Base-by-base conservation (phyloP, 1,140 invertebrate species). In the Homarus americanus region DNA sequence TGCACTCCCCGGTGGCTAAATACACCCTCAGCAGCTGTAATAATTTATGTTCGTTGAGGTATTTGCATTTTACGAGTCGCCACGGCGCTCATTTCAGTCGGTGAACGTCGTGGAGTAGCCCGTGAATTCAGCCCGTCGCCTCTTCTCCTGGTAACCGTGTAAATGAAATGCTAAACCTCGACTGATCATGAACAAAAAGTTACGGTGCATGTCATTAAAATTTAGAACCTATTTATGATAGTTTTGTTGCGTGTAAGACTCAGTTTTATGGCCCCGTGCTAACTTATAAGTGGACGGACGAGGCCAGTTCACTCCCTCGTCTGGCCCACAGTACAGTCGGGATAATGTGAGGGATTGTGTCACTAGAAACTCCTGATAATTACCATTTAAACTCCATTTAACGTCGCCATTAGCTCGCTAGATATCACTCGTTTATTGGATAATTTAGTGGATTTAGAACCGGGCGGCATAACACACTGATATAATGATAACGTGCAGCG, bases 221-320 rank as follows among this genome's bases (percentile, higher is more conserved):
- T 90, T 90, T 90, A 90, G 78, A 90, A 69, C 44, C 79, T 90
- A 90, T 90, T 90, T 90, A 90, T 90, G 87, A 90, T 90, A 90
- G 87, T 90, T 90, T 90, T 90, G 87, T 82, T 82, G 87, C 87
- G 87, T 90, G 87, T 90, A 90, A 82, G 87, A 82, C 87, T 82
- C 87, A 41, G 79, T 90, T 90, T 90, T 90, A 90, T 83, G 76
- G 44, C 79, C 63, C 41, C 66, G 63, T 76, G 79, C 79, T 17
- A 90, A 90, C 66, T 75, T 83, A 34, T 82, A 82, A 90, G 80
- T 75, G 87, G 66, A n/a, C n/a, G 69, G 12, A 40, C n/a, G 69
- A 20, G 86, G 86, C 58, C 58, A 4, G 20, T 17, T 10, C 34
- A 15, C n/a, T 38, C 20, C 41, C 17, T 44, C 12, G 44, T 82